Percentiles rank a stretch among this genome's conserved stretches.
phyloP scores from a whole-genome alignment of 2,888 invertebrate species.

The Phortica okadai region DNA sequence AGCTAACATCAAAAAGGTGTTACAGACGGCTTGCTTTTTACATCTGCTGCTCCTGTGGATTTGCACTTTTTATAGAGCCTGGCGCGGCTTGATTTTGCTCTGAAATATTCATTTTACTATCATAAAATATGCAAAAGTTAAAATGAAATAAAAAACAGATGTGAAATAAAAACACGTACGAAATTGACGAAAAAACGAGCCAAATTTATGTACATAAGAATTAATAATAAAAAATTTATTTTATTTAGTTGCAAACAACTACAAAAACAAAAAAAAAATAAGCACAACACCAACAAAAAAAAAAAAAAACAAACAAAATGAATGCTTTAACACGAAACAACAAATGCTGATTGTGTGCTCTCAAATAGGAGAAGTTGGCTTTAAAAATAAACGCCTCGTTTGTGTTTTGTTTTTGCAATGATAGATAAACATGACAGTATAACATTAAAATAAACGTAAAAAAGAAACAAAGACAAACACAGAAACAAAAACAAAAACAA shows the following conservation, averaged over 20 bases:
- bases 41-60: slow-evolving; percentile 41
- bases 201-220: slow-evolving; percentile 66
- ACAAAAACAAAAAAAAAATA: background rate
- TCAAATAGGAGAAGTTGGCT: too few relatives aligned
- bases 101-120: slow-evolving; percentile 61
- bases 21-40: slow-evolving; percentile 60
- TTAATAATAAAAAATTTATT: slow-evolving; percentile 54
- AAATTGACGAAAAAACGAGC: slow-evolving; percentile 37
- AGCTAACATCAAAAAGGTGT: slow-evolving; percentile 63
- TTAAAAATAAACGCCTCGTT: background rate
- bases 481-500: slow-evolving; percentile 6
- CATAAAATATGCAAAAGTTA: slow-evolving; percentile 64
- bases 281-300: background rate
- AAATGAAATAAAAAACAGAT: slow-evolving; percentile 58
- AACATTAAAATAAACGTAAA: background rate
- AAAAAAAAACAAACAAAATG: background rate
- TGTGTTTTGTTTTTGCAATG: slow-evolving; percentile 1
- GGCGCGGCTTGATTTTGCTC: slow-evolving; percentile 49
- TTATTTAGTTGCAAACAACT: background rate
- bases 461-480: slow-evolving; percentile 39
- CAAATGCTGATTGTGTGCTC: too few relatives aligned
- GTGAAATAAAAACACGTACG: slow-evolving; percentile 35
- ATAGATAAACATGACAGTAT: slow-evolving; percentile 20
- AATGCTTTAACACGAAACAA: too few relatives aligned
- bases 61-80: slow-evolving; percentile 21